Evolutionary conservation across 2,797 vertebrate genomes (phyloP), one percentile per base, ranked within the genome.

Genomic region (Poecilia wingei): DNA sequence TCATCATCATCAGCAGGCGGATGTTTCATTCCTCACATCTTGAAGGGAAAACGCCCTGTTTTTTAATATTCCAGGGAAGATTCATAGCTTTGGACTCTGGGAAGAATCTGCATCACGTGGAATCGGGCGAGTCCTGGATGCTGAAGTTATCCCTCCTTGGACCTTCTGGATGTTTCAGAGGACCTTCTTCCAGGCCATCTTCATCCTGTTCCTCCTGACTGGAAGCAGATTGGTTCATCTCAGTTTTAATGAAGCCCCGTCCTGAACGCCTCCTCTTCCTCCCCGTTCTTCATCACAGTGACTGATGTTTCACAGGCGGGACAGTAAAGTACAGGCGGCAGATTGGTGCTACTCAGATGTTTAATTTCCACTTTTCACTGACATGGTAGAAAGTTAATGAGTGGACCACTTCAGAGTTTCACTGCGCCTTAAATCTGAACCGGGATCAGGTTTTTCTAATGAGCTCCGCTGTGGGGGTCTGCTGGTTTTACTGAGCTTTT

Each of bases 281-380:
- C 51, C 33, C 25, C 41, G 25, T 16, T 61, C 74, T 45, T 57
- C 79, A 31, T 7, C 73, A 1, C 0, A 22, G 28, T n/a, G 64
- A 22, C 61, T 45, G 71, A 41, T 79, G 10, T 75, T 88, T 91
- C 82, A 89, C 85, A 88, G 87, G 25, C 25, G 39, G 46, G 73
- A 72, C 76, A 3, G 2, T 73, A 87, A 82, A 89, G 71, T 47
- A 0, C 13, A 14, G 55, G 76, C 31, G 57, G 74, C 82, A 59
- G 51, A 49, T 61, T 16, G 73, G 82, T 87, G 82, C 88, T 85
- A 86, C 87, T 87, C 85, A 88, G 36, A 85, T 43, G 70, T 89
- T 86, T 93, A 83, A 92, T 92, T 92, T 92, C 88, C 81, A 82
- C 10, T 75, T 91, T 91, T 88, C 83, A 91, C 74, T 83, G 86